Base-by-base conservation (phyloP, 2,113 vertebrate species). In the Nyctibius bracteatus region DNA sequence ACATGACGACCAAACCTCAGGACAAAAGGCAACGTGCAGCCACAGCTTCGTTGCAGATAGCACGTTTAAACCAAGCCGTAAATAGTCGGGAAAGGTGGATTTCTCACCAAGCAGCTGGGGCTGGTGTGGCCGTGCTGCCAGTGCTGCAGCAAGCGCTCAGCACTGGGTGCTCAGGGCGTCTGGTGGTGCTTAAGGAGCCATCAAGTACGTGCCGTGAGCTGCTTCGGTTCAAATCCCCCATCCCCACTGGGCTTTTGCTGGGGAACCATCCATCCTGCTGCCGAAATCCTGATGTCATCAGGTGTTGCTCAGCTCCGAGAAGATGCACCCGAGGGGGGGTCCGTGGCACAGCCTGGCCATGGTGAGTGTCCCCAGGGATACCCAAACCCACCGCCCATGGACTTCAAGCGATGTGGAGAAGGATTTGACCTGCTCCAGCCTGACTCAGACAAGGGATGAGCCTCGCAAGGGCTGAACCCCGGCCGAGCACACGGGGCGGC, bases 401-500 rank as follows among this genome's bases (percentile, higher is more conserved):
- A 30, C 58, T 35, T 14, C 33, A 15, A 12, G 13, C 0, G 8
- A 71, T 13, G 41, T 27, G 55, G 44, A 28, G 77, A 43, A 66
- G 49, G 65, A 70, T 68, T 35, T 0, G 3, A 12, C 6, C 25
- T 22, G 49, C 51, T 84, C 63, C 93, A 81, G 81, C 2, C 7
- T n/a, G 71, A 25, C n/a, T n/a, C 5, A 2, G 43, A 25, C 4
- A 8, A 37, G 44, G 54, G 31, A 4, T 14, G 43, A 55, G 22
- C 47, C 35, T 58, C 0, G 0, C 27, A 7, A 43, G 66, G 57
- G 12, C 33, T n/a, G 70, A 21, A 14, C 28, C 37, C 59, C 1
- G 5, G 37, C 28, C 2, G 3, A 28, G 87, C 49, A 37, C 65
- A 14, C 1, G 0, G 13, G 49, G 39, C 0, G 5, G 39, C 8